Evolutionary conservation across 2,797 vertebrate genomes (phyloP).

Genomic region (Hippocampus kuda): DNA sequence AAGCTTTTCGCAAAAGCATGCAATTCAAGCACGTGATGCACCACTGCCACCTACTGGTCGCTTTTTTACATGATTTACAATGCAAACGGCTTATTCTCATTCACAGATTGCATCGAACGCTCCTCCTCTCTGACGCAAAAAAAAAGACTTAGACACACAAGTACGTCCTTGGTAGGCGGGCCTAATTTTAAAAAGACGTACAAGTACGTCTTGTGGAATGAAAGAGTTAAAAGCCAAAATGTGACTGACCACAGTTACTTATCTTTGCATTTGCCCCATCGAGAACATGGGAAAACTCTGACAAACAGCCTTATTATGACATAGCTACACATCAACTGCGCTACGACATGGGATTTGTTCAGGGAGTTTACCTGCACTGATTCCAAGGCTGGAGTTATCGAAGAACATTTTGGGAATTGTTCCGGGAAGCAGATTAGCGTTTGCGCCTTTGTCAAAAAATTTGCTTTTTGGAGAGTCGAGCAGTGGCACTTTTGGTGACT

Average conservation of each 20-base stretch:
- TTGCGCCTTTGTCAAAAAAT: conserved; percentile 46
- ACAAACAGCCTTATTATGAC: background rate
- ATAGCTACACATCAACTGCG: background rate
- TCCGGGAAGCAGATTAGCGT: conserved; percentile 27
- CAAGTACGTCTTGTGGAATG: no score
- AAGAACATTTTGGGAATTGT: conserved; percentile 62
- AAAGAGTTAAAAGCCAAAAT: background rate
- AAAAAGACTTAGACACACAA: no score
- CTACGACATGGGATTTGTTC: background rate
- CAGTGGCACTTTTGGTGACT: conserved; percentile 21
- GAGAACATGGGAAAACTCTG: conserved; percentile 31
- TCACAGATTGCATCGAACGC: no score
- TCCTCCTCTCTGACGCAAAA: no score
- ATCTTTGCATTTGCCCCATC: background rate
- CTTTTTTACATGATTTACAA: no score
- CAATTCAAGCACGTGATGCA: no score
- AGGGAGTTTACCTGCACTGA: conserved; percentile 49
- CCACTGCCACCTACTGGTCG: no score
- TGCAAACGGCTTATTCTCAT: no score
- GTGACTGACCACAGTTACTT: background rate
- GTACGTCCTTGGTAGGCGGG: no score
- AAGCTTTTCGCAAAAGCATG: no score
- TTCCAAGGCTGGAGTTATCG: conserved; percentile 64
- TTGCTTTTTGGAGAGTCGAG: conserved; percentile 55
- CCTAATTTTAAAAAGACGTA: no score